Evolutionary conservation across 2,113 vertebrate genomes (phyloP), one percentile per base, ranked within the genome.

Genomic region (Tragelaphus scriptus): DNA sequence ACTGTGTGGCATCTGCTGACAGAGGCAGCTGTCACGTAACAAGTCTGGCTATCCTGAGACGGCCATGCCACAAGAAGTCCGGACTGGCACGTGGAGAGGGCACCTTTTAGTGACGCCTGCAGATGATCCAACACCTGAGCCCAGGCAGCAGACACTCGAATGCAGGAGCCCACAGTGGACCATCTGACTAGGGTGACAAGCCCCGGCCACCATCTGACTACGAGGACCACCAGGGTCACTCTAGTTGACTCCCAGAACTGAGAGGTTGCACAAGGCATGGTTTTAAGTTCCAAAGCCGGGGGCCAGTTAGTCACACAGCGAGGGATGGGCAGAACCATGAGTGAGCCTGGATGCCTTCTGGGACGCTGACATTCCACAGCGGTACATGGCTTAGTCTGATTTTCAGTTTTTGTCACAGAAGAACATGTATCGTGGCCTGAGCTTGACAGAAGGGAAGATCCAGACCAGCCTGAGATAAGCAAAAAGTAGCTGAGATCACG

Each of bases 11-110:
- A 7, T 13, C 36, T 32, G 49, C 51, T 26, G 36, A 11, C 6
- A 0, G 71, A 14, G 23, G 71, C 71, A 8, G n/a, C 12, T 19
- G 14, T 63, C 23, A 4, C 0, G 0, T 23, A 7, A 58, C 53
- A 30, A 28, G 36, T 36, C 61, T 9, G 15, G 13, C 13, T 10
- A 9, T 32, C 44, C n/a, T 19, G 3, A 16, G 59, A 6, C 44
- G 0, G 0, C 96, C 44, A 21, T 7, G 58, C 55, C 1, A 0
- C 12, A 25, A 82, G 82, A 94, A 49, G 65, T 56, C 91, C 30
- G 2, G 26, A 58, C 15, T 15, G 1, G 6, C 23, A 2, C 0
- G 9, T 5, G 32, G 11, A 85, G 19, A 36, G 90, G 65, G 25
- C 2, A 13, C 15, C 2, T 1, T 15, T 23, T 1, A 14, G 40